Conservation (phyloP, 2,113 vertebrate genomes). For the Bucco capensis region DNA sequence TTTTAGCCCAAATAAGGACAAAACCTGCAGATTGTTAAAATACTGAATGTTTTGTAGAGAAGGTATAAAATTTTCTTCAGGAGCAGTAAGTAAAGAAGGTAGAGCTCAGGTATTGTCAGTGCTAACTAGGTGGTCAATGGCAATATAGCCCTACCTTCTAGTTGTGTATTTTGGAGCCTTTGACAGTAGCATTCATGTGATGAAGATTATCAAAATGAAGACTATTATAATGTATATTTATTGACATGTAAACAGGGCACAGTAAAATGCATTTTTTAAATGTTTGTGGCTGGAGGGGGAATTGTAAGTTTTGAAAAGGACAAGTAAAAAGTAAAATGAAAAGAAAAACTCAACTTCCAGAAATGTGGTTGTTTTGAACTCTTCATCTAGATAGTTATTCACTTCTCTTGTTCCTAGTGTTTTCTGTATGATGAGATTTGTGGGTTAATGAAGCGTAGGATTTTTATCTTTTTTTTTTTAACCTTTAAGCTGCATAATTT, state of each 20-base stretch:
- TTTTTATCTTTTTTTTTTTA: background rate
- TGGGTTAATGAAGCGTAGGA: background rate
- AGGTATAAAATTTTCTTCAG: background rate
- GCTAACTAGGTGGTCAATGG: background rate
- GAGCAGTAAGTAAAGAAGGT: background rate
- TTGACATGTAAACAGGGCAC: background rate
- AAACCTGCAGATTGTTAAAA: background rate
- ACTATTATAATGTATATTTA: background rate
- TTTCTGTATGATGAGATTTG: background rate
- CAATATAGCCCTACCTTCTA: background rate
- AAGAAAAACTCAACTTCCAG: background rate
- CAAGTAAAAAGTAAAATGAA: background rate
- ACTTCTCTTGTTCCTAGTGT: background rate
- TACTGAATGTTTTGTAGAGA: background rate
- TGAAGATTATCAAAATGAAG: background rate
- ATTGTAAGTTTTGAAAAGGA: background rate
- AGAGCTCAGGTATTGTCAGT: background rate
- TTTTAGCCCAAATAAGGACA: background rate
- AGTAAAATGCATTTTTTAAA: background rate
- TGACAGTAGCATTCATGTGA: background rate
- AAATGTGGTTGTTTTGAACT: background rate
- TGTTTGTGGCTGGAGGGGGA: background rate
- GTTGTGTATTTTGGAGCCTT: background rate
- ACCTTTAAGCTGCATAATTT: background rate
- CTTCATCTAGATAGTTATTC: background rate